Evolutionary conservation across 2,797 vertebrate genomes (phyloP), one percentile per base, ranked within the genome.

Genomic region (Tokudaia tokunoshimensis): DNA sequence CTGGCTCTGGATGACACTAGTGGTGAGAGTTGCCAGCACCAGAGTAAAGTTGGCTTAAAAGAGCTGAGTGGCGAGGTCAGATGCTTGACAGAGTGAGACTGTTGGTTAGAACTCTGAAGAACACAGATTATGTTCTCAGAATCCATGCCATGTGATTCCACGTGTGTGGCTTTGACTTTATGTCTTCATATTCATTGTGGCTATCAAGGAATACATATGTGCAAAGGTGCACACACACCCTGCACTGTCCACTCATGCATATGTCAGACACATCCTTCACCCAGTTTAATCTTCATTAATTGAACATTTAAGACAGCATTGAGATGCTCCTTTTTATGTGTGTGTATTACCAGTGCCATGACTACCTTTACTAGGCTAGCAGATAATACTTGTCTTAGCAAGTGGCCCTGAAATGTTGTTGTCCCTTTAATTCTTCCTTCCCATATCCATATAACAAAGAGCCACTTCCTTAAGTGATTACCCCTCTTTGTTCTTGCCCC

Each of bases 381-480:
- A 74, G 59, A 34, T 14, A 83, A 15, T 89, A 59, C 74, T 92
- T 97, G 82, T 91, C 72, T 94, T 76, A 91, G 86, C 10, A 80
- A 72, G 74, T 19, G 70, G 12, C 90, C 41, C 61, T 52, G 17
- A 19, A 47, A 41, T 74, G 8, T 83, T 92, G 26, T 22, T 84
- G 44, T 76, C 91, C 44, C 47, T 75, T 13, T 94, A 82, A 57
- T 89, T 95, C 41, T 93, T 24, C 11, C 7, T 17, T 10, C 11
- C 15, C 24, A 15, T 52, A 12, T 82, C 88, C 24, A 15, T 41
- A 20, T 26, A n/a, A 14, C 41, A 63, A n/a, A 34, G 24, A 90
- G 24, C 57, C 93, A 15, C 15, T 78, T 47, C 24, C 67, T 81
- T 55, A 83, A 85, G 59, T 29, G 47, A 72, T 96, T 92, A 83